Evolutionary conservation across 2,113 vertebrate species (phyloP).

Genomic region (Rana temporaria): DNA sequence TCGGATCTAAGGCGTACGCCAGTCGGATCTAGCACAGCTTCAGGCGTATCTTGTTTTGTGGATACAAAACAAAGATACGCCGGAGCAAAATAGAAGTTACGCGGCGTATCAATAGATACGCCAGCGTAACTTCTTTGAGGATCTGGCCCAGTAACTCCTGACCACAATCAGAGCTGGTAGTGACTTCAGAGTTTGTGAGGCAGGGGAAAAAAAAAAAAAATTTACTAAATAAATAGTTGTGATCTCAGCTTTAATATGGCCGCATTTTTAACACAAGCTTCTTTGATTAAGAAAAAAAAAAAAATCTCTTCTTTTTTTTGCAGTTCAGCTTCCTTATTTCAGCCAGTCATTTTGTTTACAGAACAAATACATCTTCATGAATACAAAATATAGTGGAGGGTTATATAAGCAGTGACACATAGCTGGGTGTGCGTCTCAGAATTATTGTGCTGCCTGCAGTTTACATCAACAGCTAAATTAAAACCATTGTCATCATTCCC

Average conservation of each 20-base stretch:
- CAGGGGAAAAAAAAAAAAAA: background rate
- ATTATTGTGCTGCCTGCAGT: background rate
- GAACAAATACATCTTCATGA: constrained; percentile 41
- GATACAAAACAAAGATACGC: no score
- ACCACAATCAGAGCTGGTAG: no score
- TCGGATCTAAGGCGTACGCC: no score
- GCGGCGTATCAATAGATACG: no score
- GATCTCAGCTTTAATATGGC: background rate
- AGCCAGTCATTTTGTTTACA: constrained; percentile 25
- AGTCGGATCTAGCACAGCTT: no score
- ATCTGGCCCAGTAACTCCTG: no score
- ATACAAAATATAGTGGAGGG: constrained; percentile 35
- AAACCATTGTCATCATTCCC: background rate
- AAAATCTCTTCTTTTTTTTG: background rate
- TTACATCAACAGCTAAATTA: constrained; percentile 4
- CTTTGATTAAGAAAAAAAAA: background rate
- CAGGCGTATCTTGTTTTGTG: no score
- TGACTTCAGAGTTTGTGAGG: background rate
- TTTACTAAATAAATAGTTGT: background rate
- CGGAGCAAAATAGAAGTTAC: no score
- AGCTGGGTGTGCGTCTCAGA: constrained; percentile 5
- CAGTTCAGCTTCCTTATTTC: background rate
- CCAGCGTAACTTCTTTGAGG: no score
- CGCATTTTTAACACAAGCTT: background rate
- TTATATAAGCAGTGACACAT: constrained; percentile 44